Base-by-base conservation (phyloP, 2,113 vertebrate genomes). In the Platysteira castanea region DNA sequence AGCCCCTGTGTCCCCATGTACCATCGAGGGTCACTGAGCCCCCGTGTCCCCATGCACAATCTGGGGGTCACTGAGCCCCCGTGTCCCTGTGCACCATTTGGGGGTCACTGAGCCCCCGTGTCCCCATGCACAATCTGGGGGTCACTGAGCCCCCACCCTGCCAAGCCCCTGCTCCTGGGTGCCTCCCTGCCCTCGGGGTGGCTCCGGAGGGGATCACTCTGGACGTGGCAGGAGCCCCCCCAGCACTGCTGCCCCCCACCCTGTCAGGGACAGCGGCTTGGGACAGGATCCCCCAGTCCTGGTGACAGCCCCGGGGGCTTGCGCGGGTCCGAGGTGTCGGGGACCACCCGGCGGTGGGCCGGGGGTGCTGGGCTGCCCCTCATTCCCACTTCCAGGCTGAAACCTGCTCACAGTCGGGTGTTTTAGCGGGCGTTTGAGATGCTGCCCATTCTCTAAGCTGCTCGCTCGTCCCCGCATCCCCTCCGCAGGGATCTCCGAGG, bases 401-500 rank as follows among this genome's bases (percentile, higher is more conserved):
- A n/a, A n/a, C n/a, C n/a, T n/a, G n/a, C n/a, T n/a, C n/a, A n/a
- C n/a, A n/a, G n/a, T n/a, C n/a, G n/a, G n/a, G n/a, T n/a, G n/a
- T n/a, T n/a, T n/a, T n/a, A n/a, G n/a, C n/a, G n/a, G n/a, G n/a
- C n/a, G n/a, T n/a, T n/a, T n/a, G n/a, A n/a, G n/a, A n/a, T n/a
- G n/a, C n/a, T n/a, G n/a, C n/a, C n/a, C n/a, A n/a, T n/a, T n/a
- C n/a, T n/a, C n/a, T n/a, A n/a, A n/a, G n/a, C n/a, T 60, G 41
- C 75, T 79, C 39, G 50, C 23, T 31, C 0, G 0, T 30, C 1
- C 54, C 33, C 19, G 76, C 4, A 1, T 10, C 46, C 47, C 71
- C 27, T 59, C n/a, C 24, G n/a, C 97, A 99, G 99, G 98, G 76
- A 98, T 99, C 84, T 96, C 99, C 0, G 99, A 99, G 97, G 98